Conservation (phyloP, 2,113 vertebrate genomes). For the Saccopteryx leptura region DNA sequence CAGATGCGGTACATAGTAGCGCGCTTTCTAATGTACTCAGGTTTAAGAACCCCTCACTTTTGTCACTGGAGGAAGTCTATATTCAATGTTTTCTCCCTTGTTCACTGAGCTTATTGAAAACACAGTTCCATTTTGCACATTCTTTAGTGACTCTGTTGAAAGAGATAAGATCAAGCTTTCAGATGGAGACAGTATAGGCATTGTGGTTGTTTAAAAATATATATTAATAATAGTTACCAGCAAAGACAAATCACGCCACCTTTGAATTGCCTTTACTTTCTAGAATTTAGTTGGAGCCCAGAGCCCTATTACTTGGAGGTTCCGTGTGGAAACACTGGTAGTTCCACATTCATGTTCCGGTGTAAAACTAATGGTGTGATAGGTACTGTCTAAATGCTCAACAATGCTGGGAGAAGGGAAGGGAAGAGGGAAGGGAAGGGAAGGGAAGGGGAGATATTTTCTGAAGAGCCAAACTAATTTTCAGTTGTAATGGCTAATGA, state of each 20-base stretch:
- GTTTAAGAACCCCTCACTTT: neutral
- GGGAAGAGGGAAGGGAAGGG: rapidly evolving
- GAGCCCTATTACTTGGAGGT: neutral
- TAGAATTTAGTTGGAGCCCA: neutral
- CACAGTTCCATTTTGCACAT: neutral
- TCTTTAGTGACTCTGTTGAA: neutral
- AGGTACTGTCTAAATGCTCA: neutral
- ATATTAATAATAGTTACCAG: neutral
- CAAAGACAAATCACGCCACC: neutral
- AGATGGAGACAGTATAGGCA: neutral
- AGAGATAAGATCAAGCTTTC: conserved; percentile 25
- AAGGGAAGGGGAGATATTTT: neutral
- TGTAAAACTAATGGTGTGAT: neutral
- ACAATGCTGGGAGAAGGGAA: neutral
- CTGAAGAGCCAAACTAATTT: neutral
- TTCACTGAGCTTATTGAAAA: neutral
- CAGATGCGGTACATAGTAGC: neutral
- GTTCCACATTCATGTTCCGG: neutral
- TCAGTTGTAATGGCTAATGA: neutral
- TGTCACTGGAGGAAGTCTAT: neutral
- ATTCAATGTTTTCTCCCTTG: neutral
- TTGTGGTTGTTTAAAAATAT: neutral
- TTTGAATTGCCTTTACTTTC: neutral
- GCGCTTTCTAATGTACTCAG: neutral
- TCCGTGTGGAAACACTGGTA: neutral